Base-by-base conservation (phyloP, 2,113 vertebrate species). In the Kryptolebias marmoratus region DNA sequence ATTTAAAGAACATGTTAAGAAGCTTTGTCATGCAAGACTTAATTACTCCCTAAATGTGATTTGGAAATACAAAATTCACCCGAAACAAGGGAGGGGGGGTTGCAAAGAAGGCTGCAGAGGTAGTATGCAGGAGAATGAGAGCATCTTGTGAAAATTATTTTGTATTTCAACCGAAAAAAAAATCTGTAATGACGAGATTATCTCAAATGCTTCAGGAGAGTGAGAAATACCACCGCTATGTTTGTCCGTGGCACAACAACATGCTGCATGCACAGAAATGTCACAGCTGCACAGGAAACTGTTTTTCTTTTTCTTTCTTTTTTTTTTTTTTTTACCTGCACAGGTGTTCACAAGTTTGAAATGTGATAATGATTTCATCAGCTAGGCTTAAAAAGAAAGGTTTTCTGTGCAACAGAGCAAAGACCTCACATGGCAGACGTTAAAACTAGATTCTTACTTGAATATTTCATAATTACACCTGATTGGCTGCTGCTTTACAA, bases 311-410 rank as follows among this genome's bases (percentile, higher is more conserved):
- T 77, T 88, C 32, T 36, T 36, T 36, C 3, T 36, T 36, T 36
- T 36, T 36, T 36, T 36, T 79, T 82, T 79, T 85, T 78, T 88
- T 78, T 88, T 50, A 63, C 71, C 54, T 60, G 47, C 71, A 79
- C 87, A 89, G 86, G 91, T 88, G 82, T 91, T 92, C 75, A 44
- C 83, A 77, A 68, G 66, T 86, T 87, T 62, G 56, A 12, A 71
- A 87, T 2, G 85, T 82, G 86, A 81, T 89, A 90, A 93, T 87
- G 74, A 90, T 79, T 76, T 76, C 59, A 80, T 79, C 79, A 55
- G 54, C 42, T 63, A 27, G 71, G 73, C 65, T 73, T 88, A 54
- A 81, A 64, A 81, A 64, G 86, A 87, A 73, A 88, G 66, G 67
- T 71, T 59, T 64, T 44, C 27, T 12, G 2, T 49, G 79, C 49